Percentiles rank a stretch among this genome's conserved stretches.
phyloP scores from a whole-genome alignment of 2,888 invertebrate genomes.

The Heteromyza rotundicornis region DNA sequence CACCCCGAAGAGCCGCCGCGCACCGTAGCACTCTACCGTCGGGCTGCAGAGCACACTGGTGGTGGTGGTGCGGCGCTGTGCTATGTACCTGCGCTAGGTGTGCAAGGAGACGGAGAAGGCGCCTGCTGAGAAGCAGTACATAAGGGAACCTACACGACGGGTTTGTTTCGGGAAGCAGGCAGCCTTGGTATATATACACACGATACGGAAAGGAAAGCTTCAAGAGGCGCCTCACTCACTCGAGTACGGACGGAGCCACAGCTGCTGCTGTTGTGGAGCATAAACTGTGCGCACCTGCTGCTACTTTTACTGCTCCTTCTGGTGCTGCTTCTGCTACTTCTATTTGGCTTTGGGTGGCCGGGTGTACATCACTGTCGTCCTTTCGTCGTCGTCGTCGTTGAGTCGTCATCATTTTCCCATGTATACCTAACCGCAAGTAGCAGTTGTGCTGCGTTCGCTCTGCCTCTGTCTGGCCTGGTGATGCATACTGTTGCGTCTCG shows the following conservation, averaged over 20 bases:
- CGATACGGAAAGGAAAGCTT: no score
- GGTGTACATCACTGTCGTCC: conserved; percentile 27
- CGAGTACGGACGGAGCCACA: conserved; percentile 7
- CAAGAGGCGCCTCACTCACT: not conserved
- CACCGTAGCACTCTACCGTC: conserved; percentile 27
- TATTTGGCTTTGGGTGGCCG: not conserved
- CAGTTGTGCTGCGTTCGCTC: conserved; percentile 42
- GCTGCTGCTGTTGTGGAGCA: conserved; percentile 20
- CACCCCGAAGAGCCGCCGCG: conserved; percentile 24
- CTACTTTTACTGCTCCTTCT: conserved; percentile 4
- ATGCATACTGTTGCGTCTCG: conserved; percentile 36
- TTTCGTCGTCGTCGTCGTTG: conserved; percentile 31
- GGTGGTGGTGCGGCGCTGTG: not conserved
- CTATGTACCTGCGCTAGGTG: conserved; percentile 32
- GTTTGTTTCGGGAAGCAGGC: not conserved
- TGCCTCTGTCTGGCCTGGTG: conserved; percentile 37
- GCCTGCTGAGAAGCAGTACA: not conserved
- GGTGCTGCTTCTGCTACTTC: conserved; percentile 1
- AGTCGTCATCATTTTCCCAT: conserved; percentile 29
- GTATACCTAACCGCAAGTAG: conserved; percentile 51
- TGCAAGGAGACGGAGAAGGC: not conserved
- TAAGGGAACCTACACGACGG: not conserved
- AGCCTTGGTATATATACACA: not conserved
- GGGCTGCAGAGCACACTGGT: not conserved
- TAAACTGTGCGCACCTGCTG: conserved; percentile 29